These are phyloP conservation scores for Zaprionus obscuricornis DNA, from an alignment of 2,888 invertebrate genomes.

Conservation along the genomic window DNA sequence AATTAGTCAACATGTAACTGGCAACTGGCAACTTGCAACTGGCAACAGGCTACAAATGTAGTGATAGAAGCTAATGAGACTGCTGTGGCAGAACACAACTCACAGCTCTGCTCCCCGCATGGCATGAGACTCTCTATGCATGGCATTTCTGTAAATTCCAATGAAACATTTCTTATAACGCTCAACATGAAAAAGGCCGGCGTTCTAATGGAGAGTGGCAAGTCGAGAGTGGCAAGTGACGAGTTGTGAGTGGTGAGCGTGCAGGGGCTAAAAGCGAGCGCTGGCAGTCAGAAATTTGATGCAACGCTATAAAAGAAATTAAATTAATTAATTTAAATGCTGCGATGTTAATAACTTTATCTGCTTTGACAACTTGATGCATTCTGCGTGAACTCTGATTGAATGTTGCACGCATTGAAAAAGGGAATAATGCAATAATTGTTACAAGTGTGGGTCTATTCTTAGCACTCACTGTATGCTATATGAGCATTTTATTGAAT, in stretches of 20 bases:
- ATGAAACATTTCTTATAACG: constrained; percentile 28
- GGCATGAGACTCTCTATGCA: neutral
- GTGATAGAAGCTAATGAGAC: constrained; percentile 63
- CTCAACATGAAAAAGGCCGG: constrained; percentile 19
- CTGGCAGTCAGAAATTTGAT: constrained; percentile 26
- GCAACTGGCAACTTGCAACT: constrained; percentile 12
- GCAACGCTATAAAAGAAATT: constrained; percentile 45
- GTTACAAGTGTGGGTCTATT: too few relatives aligned
- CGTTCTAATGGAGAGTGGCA: neutral
- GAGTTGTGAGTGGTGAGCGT: too few relatives aligned
- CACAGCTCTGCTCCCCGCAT: too few relatives aligned
- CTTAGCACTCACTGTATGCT: too few relatives aligned
- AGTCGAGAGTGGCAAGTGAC: too few relatives aligned
- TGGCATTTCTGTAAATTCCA: constrained; percentile 31
- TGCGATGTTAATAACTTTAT: constrained; percentile 61
- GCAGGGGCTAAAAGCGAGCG: too few relatives aligned
- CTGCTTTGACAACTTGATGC: constrained; percentile 51
- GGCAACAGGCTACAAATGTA: too few relatives aligned
- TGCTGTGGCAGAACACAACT: too few relatives aligned
- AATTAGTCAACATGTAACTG: constrained; percentile 48
- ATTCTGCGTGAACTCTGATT: constrained; percentile 34
- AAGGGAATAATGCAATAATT: too few relatives aligned
- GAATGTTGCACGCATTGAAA: constrained; percentile 31
- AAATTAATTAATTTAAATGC: constrained; percentile 59
- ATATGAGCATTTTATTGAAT: too few relatives aligned